These are phyloP conservation scores for Lycorma delicatula DNA, from an alignment of 1,140 invertebrate species.

Conservation along the genomic window DNA sequence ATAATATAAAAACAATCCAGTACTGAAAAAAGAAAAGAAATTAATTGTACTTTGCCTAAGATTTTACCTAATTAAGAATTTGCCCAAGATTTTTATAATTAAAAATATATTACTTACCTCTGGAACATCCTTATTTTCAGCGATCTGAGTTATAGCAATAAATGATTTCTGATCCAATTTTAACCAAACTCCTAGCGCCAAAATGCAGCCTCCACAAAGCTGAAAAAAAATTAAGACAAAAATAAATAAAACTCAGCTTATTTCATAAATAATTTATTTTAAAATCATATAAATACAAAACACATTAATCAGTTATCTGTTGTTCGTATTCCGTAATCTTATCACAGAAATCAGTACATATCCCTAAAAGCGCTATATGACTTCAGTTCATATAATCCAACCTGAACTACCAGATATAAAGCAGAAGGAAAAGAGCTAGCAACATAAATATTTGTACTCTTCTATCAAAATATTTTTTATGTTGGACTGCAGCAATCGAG, in stretches of 20 bases:
- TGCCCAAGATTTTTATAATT: too few relatives aligned
- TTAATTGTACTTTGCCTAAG: neutral
- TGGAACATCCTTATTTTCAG: conserved; percentile 43
- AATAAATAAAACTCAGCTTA: neutral
- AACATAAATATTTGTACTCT: too few relatives aligned
- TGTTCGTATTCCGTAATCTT: too few relatives aligned
- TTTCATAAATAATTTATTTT: neutral
- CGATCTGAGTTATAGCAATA: conserved; percentile 49
- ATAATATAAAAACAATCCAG: neutral
- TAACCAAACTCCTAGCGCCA: conserved; percentile 68
- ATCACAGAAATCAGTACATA: too few relatives aligned
- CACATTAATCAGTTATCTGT: neutral
- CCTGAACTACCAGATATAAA: too few relatives aligned
- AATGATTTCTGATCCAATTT: conserved; percentile 58
- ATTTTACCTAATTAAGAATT: too few relatives aligned
- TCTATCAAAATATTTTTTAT: too few relatives aligned
- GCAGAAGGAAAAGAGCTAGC: too few relatives aligned
- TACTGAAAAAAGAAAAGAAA: conserved; percentile 4
- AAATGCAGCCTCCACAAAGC: conserved; percentile 61
- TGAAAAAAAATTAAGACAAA: conserved; percentile 39
- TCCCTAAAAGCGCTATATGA: too few relatives aligned
- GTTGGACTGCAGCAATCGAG: too few relatives aligned
- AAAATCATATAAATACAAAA: neutral
- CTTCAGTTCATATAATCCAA: too few relatives aligned
- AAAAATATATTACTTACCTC: too few relatives aligned